Evolutionary conservation across 2,888 invertebrate species (phyloP).

Genomic region (Megastigmus dorsalis): DNA sequence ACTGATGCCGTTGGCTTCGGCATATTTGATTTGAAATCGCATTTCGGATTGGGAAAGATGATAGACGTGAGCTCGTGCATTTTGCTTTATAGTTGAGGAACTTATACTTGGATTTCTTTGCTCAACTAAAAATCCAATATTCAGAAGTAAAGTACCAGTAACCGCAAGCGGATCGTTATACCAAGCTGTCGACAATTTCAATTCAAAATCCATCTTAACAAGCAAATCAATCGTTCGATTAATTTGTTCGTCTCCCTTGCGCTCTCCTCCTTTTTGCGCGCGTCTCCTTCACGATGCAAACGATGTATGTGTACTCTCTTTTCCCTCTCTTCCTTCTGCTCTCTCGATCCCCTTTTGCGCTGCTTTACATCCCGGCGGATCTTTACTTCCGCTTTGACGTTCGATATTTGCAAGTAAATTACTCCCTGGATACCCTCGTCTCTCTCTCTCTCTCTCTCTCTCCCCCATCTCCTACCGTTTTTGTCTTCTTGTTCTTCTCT

Average conservation of each 20-base stretch:
- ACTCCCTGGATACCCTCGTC: conserved; percentile 29
- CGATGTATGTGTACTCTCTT: conserved; percentile 10
- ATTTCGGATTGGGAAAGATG: no score
- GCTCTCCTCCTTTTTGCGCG: not conserved
- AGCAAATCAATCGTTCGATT: conserved; percentile 47
- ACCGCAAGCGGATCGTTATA: no score
- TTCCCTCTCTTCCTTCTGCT: not conserved
- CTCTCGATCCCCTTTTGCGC: conserved; percentile 27
- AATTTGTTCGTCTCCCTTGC: conserved; percentile 30
- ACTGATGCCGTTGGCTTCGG: no score
- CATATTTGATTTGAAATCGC: no score
- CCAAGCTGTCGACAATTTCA: no score
- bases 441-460: conserved; percentile 4
- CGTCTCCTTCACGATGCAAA: conserved; percentile 34
- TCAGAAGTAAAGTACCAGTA: no score
- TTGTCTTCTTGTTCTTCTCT: not conserved
- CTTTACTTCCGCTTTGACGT: conserved; percentile 47
- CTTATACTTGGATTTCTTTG: no score
- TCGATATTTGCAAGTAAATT: conserved; percentile 55
- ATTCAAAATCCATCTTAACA: not conserved
- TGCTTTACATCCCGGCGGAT: conserved; percentile 44
- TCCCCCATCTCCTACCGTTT: not conserved
- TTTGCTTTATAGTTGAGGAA: no score
- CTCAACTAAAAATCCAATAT: no score
- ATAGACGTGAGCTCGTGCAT: no score